These are phyloP conservation scores for Grus americana DNA, from an alignment of 2,113 vertebrate genomes.

Conservation along the genomic window DNA sequence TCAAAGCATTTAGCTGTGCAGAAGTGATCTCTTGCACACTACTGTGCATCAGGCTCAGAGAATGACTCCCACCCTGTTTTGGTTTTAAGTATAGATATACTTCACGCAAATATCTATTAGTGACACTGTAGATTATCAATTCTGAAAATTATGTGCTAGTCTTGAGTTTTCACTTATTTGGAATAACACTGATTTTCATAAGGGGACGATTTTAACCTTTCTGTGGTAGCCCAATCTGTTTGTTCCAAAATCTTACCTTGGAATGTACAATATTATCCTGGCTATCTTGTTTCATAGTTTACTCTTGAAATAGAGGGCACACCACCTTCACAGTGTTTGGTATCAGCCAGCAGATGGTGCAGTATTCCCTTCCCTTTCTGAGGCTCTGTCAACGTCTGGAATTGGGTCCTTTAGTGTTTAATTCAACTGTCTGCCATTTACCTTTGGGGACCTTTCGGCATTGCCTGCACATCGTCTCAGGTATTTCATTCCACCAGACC, in stretches of 20 bases:
- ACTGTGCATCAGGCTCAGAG: fast-evolving
- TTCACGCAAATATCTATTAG: neutral
- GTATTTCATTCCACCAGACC: neutral
- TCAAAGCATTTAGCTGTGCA: neutral
- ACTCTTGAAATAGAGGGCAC: neutral
- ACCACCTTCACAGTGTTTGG: neutral
- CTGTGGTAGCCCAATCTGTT: neutral
- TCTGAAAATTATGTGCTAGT: neutral
- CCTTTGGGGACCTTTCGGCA: neutral
- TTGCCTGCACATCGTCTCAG: neutral
- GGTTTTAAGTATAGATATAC: neutral
- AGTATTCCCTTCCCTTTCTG: slow-evolving; percentile 34
- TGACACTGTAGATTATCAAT: neutral
- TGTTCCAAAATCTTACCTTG: neutral
- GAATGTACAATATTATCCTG: neutral
- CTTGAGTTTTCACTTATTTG: neutral
- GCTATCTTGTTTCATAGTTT: neutral
- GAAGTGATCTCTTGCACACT: neutral
- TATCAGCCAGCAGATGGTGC: slow-evolving; percentile 56
- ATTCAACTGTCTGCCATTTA: neutral
- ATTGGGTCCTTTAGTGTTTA: neutral
- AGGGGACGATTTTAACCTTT: neutral
- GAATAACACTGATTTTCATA: neutral
- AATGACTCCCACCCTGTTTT: neutral
- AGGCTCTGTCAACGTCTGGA: neutral